Percentiles rank a stretch among this genome's conserved stretches.
These are phyloP conservation scores for Gasteruption jaculator DNA, from an alignment of 2,888 invertebrate genomes.

Conservation along the genomic window DNA sequence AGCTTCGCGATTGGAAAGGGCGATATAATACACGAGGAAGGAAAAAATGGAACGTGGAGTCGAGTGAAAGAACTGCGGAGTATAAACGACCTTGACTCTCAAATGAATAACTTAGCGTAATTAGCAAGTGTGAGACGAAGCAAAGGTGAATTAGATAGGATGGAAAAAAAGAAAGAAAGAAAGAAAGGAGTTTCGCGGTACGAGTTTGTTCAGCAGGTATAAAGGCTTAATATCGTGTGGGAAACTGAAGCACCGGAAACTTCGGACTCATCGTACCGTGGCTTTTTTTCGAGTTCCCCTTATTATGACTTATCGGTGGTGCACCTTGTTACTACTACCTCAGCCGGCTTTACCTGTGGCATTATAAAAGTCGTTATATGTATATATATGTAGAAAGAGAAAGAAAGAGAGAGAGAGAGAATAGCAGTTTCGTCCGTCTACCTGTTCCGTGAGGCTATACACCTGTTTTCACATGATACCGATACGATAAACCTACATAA, in stretches of 20 bases:
- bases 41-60: no score
- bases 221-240: conserved; percentile 15
- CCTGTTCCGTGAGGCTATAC: no score
- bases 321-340: conserved; percentile 19
- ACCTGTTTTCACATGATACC: no score
- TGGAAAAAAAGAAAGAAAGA: conserved; percentile 8
- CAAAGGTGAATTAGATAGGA: conserved; percentile 18
- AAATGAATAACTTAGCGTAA: conserved; percentile 18
- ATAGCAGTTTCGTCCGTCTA: no score
- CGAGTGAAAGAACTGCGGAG: no score
- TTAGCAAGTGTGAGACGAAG: conserved; percentile 15
- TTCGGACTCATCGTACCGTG: conserved; percentile 32
- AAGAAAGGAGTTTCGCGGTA: conserved; percentile 12
- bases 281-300: conserved; percentile 24
- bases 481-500: no score
- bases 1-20: no score
- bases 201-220: not conserved
- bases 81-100: no score
- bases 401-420: no score
- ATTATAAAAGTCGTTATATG: no score
- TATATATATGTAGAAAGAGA: no score
- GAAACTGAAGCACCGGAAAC: conserved; percentile 23
- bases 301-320: conserved; percentile 27
- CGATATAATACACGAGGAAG: no score
- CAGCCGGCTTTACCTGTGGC: conserved; percentile 27